Conservation (phyloP, 1,140 invertebrate species). For the Augochlora pura region DNA sequence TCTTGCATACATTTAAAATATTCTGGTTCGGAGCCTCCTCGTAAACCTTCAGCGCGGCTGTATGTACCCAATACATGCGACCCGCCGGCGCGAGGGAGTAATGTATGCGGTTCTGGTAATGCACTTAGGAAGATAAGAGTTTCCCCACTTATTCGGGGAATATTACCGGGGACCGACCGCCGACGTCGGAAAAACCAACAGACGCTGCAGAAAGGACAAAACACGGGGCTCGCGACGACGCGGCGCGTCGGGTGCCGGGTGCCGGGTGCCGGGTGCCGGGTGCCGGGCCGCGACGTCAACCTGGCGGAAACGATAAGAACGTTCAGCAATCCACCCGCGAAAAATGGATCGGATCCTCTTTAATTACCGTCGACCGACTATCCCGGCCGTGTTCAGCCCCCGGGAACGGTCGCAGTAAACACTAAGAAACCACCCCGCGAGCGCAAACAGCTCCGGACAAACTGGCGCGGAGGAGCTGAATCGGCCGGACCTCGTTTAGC, state of each 20-base stretch:
- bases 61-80: constrained; percentile 63
- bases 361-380: not conserved
- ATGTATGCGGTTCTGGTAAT: constrained; percentile 64
- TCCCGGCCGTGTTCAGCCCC: too few species aligned
- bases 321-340: not conserved
- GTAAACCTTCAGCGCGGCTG: constrained; percentile 53
- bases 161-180: constrained; percentile 38
- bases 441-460: not conserved
- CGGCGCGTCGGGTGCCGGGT: too few species aligned
- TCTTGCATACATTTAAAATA: constrained; percentile 68
- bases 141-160: constrained; percentile 59
- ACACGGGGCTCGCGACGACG: not conserved
- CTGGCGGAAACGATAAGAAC: constrained; percentile 21
- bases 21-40: constrained; percentile 59
- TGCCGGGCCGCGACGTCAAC: not conserved
- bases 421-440: not conserved
- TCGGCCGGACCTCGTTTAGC: not conserved
- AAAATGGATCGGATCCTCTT: constrained; percentile 5
- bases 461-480: not conserved
- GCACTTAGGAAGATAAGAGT: constrained; percentile 66
- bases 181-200: constrained; percentile 56
- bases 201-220: constrained; percentile 59
- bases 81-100: constrained; percentile 47
- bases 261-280: not conserved
- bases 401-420: constrained; percentile 4